Conservation (phyloP, 2,888 invertebrate species). For the Drosophila pseudotakahashii region DNA sequence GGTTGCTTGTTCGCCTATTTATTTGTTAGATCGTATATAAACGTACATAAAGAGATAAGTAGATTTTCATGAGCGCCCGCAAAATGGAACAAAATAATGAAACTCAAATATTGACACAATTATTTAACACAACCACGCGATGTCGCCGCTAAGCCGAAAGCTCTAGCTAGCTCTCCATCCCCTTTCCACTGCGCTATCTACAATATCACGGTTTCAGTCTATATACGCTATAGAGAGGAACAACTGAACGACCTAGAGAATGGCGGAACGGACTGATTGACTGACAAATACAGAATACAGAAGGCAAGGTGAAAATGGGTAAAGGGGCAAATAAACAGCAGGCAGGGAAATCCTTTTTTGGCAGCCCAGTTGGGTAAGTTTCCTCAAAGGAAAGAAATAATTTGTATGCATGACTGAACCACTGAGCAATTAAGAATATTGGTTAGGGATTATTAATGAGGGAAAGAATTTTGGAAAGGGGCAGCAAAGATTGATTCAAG, state of each 20-base stretch:
- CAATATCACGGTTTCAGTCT: conserved; percentile 3
- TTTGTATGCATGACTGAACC: conserved; percentile 31
- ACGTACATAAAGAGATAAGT: conserved; percentile 38
- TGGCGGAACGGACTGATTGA: conserved; percentile 28
- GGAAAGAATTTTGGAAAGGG: neutral
- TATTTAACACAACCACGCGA: conserved; percentile 78
- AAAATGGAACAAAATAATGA: conserved; percentile 56
- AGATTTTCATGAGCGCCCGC: conserved; percentile 48
- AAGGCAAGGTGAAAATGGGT: conserved; percentile 22
- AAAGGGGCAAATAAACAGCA: neutral
- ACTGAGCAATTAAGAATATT: conserved; percentile 27
- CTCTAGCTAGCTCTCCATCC: conserved; percentile 6
- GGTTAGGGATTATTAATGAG: conserved; percentile 10
- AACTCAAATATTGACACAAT: conserved; percentile 77
- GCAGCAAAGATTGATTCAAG: neutral
- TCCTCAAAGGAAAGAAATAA: conserved; percentile 28
- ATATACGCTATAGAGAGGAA: conserved; percentile 20
- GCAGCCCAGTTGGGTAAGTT: conserved; percentile 21
- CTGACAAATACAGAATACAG: conserved; percentile 20
- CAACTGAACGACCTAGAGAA: conserved; percentile 42
- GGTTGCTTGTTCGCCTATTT: conserved; percentile 22
- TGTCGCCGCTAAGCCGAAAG: conserved; percentile 48
- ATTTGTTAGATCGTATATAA: conserved; percentile 26
- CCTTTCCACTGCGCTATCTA: conserved; percentile 6
- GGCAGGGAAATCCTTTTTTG: conserved; percentile 22